Percentiles rank a stretch among this genome's conserved stretches.
Conservation (phyloP, 2,113 vertebrate species). For the Lipotes vexillifer region DNA sequence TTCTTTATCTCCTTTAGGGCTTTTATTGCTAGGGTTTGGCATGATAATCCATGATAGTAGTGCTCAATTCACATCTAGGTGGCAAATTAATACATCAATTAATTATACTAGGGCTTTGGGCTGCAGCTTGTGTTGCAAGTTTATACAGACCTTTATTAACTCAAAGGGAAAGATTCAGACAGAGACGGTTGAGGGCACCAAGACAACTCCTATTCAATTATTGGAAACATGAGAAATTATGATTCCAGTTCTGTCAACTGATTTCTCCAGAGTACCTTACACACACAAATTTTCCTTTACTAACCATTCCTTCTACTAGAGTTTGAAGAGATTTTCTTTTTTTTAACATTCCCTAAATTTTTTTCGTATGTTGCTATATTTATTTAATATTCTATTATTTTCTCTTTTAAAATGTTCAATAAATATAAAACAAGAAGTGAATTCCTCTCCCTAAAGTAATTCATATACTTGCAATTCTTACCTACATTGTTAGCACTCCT, state of each 20-base stretch:
- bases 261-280: not conserved
- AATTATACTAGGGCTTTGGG: slow-evolving; percentile 36
- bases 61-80: slow-evolving; percentile 6
- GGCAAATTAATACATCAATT: slow-evolving; percentile 53
- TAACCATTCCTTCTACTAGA: not conserved
- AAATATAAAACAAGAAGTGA: not conserved
- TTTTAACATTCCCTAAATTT: not conserved
- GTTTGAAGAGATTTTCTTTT: not conserved
- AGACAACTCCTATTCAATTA: not conserved
- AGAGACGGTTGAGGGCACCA: not conserved
- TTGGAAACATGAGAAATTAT: not conserved
- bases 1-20: not conserved
- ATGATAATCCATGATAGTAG: slow-evolving; percentile 9
- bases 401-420: slow-evolving; percentile 1
- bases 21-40: slow-evolving; percentile 14
- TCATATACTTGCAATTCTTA: not conserved
- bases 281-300: not conserved
- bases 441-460: not conserved
- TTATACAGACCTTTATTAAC: slow-evolving; percentile 48
- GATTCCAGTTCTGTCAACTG: not conserved
- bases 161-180: not conserved
- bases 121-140: slow-evolving; percentile 40
- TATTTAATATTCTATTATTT: not conserved
- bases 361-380: not conserved
- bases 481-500: not conserved